Conservation (phyloP, 2,113 vertebrate species). For the Menidia beryllina region DNA sequence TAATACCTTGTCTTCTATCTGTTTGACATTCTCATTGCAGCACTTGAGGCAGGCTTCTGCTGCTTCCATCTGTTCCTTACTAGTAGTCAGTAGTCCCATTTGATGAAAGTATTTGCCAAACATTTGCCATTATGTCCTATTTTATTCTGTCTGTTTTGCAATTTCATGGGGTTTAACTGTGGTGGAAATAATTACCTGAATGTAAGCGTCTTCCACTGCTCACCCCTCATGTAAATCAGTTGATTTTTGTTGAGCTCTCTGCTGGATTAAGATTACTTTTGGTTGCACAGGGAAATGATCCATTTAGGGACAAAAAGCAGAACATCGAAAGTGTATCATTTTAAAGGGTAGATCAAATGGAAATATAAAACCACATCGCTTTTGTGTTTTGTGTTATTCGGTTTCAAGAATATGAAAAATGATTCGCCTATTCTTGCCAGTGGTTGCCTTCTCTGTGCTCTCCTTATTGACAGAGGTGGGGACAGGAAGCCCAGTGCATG, state of each 20-base stretch:
- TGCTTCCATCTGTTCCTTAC: conserved; percentile 55
- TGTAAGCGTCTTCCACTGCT: not conserved
- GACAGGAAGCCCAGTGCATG: conserved; percentile 65
- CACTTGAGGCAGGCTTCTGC: conserved; percentile 36
- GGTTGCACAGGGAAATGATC: not conserved
- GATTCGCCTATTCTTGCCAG: conserved; percentile 18
- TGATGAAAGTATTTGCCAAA: conserved; percentile 41
- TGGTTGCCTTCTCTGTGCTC: conserved; percentile 38
- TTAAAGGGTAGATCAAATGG: conserved; percentile 4
- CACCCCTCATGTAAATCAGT: not conserved
- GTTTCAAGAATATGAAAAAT: conserved; percentile 11
- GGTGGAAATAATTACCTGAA: not conserved
- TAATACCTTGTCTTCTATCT: conserved; percentile 6
- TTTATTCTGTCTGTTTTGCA: not conserved
- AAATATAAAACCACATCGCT: conserved; percentile 13
- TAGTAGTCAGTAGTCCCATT: conserved; percentile 15
- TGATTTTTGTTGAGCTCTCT: not conserved
- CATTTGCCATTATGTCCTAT: conserved; percentile 26
- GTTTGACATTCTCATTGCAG: conserved; percentile 26
- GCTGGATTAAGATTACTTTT: conserved; percentile 12
- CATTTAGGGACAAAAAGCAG: conserved; percentile 10
- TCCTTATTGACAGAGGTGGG: conserved; percentile 48
- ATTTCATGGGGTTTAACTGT: conserved; percentile 13
- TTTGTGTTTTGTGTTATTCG: not conserved
- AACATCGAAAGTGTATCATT: conserved; percentile 8